Evolutionary conservation across 2,888 invertebrate species (phyloP), one percentile per base, ranked within the genome.

Genomic region (Omphaloscelis lunosa): DNA sequence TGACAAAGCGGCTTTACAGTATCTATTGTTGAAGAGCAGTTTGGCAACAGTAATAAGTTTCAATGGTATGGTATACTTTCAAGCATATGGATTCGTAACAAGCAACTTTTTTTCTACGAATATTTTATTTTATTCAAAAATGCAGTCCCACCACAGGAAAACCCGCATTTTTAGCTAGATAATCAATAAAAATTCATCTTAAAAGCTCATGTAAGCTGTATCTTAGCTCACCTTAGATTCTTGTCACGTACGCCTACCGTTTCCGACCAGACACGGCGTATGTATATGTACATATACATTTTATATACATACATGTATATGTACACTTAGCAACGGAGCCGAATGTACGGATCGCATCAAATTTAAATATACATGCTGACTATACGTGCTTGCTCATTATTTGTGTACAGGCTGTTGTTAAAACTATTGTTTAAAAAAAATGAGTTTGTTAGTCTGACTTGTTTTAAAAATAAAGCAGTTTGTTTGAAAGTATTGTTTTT

Each of bases 341-440:
- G 80, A 81, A 77, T 87, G 84, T 86, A 85, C 83, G 77, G 80
- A 75, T 89, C 88, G 91, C 90, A 93, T 93, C 93, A 94, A 93
- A 95, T 96, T 96, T 96, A 95, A 96, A 96, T 96, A 95, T 95
- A 95, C 95, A 95, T 94, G 78, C 91, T 85, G 89, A 88, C 74
- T 92, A 92, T 94, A 95, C 94, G 95, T 95, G 95, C 91, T 92
- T 86, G 79, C 93, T 95, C 94, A 96, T 95, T 95, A 95, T 90
- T 76, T 9, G 15, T 66, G 41, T 92, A 95, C 91, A 94, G 94
- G 89, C 0, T 92, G 95, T 63, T 91, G 53, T 27, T n/a, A 5
- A 71, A 68, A 67, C 48, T 11, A 5, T 0, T 75, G 27, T 15
- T 29, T 0, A 3, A 41, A 29, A 3, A 51, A 9, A 12, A 27